Percentiles rank a stretch among this genome's conserved stretches.
phyloP scores from a whole-genome alignment of 1,140 invertebrate species.

The Parapsyche elsis region DNA sequence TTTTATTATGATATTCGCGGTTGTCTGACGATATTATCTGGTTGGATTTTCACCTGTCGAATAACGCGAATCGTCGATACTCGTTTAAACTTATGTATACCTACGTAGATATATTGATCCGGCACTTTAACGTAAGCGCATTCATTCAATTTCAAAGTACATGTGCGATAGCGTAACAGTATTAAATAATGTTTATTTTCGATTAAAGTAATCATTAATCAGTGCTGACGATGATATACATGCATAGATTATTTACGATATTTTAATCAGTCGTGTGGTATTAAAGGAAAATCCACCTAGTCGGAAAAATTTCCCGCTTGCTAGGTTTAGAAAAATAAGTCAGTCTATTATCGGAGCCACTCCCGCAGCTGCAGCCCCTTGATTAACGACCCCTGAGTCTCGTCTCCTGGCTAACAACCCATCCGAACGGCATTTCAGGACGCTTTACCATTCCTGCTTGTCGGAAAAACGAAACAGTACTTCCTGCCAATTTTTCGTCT shows the following conservation, averaged over 20 bases:
- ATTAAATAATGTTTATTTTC: too few relatives aligned
- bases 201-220: too few relatives aligned
- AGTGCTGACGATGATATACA: too few relatives aligned
- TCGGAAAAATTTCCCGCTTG: constrained; percentile 29
- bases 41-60: background rate
- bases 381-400: constrained; percentile 52
- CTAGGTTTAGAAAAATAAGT: constrained; percentile 53
- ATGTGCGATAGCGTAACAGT: too few relatives aligned
- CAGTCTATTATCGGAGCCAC: constrained; percentile 52
- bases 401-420: constrained; percentile 44
- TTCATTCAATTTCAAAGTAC: too few relatives aligned
- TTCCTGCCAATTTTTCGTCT: background rate
- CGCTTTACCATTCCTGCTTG: background rate
- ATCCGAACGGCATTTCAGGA: constrained; percentile 7
- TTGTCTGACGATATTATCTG: background rate
- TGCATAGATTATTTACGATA: too few relatives aligned
- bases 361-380: constrained; percentile 36
- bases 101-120: too few relatives aligned
- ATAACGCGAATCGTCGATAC: background rate
- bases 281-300: constrained; percentile 29
- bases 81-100: background rate
- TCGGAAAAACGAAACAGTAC: background rate
- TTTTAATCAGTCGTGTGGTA: constrained; percentile 27
- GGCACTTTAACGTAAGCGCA: too few relatives aligned
- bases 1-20: background rate